phyloP scores from a whole-genome alignment of 2,797 vertebrate genomes.

The Vireo griseus region DNA sequence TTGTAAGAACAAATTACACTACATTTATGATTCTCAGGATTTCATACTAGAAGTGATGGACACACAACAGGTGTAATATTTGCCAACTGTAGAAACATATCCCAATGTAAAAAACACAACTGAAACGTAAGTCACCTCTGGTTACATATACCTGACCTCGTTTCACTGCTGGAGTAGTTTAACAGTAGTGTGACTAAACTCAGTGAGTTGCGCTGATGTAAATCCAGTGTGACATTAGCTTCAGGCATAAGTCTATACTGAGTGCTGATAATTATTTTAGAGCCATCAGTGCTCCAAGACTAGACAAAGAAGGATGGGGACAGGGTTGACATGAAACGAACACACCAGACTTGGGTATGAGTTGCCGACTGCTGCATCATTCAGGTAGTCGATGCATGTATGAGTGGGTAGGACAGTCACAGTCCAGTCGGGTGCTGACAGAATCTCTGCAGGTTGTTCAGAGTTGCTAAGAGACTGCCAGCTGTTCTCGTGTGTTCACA shows the following conservation, averaged over 20 bases:
- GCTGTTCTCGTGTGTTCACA: fast-evolving
- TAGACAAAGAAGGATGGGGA: not conserved
- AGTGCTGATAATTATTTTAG: not conserved
- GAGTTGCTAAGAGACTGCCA: not conserved
- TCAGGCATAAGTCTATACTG: not conserved
- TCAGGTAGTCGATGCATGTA: fast-evolving
- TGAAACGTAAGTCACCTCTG: not conserved
- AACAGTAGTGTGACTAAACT: not conserved
- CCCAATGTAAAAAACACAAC: not conserved
- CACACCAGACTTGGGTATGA: not conserved
- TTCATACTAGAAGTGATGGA: not conserved
- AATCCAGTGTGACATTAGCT: not conserved
- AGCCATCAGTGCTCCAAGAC: not conserved
- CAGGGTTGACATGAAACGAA: not conserved
- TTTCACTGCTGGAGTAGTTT: not conserved
- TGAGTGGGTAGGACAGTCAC: fast-evolving
- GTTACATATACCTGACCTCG: not conserved
- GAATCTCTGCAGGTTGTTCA: not conserved
- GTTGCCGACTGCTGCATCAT: not conserved
- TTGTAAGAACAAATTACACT: not conserved
- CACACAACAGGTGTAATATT: not conserved
- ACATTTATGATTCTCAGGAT: not conserved
- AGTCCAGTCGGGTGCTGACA: not conserved
- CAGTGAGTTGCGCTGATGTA: not conserved
- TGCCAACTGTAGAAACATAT: not conserved